phyloP scores from a whole-genome alignment of 2,888 invertebrate species.

The Drosophila meridiana region DNA sequence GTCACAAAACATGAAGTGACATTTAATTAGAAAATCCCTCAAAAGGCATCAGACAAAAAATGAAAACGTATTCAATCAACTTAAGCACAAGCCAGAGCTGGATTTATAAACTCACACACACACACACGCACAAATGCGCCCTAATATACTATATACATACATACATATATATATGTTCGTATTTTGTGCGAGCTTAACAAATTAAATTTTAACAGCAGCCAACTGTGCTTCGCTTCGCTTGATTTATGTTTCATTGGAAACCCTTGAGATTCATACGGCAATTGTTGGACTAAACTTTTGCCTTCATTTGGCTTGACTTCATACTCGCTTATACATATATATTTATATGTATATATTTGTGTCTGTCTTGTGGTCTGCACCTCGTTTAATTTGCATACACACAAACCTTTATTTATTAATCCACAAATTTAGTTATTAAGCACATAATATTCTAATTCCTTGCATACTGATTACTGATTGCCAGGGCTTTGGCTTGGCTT shows the following conservation, averaged over 20 bases:
- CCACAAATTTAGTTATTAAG: constrained; percentile 63
- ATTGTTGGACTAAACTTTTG: constrained; percentile 30
- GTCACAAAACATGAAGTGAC: constrained; percentile 70
- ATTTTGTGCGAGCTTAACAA: constrained; percentile 29
- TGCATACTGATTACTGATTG: not conserved
- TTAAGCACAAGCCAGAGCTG: constrained; percentile 7
- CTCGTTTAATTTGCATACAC: constrained; percentile 36
- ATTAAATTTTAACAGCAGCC: constrained; percentile 47
- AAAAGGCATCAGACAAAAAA: constrained; percentile 41
- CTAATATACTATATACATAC: not conserved
- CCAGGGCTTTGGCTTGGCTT: not conserved
- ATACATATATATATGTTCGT: constrained; percentile 8
- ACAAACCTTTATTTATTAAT: constrained; percentile 63
- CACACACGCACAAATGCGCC: not conserved
- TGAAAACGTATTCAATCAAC: constrained; percentile 29
- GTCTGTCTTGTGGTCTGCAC: constrained; percentile 6
- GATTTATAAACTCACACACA: constrained; percentile 1
- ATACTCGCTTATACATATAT: not conserved
- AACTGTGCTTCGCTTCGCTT: constrained; percentile 44
- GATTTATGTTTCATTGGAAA: constrained; percentile 24
- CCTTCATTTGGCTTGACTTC: constrained; percentile 9
- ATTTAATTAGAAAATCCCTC: constrained; percentile 74
- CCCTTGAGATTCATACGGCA: constrained; percentile 1
- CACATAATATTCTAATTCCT: constrained; percentile 19
- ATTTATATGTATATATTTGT: not conserved